Evolutionary conservation across 2,888 invertebrate species (phyloP).

Genomic region (Shargacucullia verbasci): DNA sequence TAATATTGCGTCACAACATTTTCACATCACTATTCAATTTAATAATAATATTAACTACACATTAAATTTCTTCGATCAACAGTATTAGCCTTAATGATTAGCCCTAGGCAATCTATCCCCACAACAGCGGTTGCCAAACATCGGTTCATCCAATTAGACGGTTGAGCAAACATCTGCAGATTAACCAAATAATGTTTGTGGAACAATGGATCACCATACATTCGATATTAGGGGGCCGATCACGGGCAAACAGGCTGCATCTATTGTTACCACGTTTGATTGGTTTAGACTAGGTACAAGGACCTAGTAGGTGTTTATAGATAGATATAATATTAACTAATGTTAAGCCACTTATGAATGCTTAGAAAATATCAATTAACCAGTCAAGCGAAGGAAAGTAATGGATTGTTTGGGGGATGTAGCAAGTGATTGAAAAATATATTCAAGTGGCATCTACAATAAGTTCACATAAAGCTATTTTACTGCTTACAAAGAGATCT

Average conservation of each 20-base stretch:
- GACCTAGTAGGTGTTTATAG: neutral
- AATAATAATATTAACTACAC: conserved; percentile 35
- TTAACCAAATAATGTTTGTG: conserved; percentile 77
- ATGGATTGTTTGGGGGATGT: no score
- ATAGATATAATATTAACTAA: neutral
- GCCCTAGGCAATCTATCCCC: conserved; percentile 44
- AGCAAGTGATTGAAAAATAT: no score
- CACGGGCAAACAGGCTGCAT: conserved; percentile 41
- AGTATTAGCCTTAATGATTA: conserved; percentile 46
- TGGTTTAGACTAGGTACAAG: conserved; percentile 7
- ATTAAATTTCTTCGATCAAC: conserved; percentile 39
- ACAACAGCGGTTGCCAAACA: conserved; percentile 68
- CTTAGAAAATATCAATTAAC: no score
- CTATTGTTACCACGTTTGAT: conserved; percentile 20
- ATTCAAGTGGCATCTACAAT: no score
- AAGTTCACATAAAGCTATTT: no score
- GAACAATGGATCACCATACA: conserved; percentile 76
- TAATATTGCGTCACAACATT: no score
- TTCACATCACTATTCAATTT: conserved; percentile 29
- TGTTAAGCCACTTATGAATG: no score
- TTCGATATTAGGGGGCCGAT: conserved; percentile 68
- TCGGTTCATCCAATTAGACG: conserved; percentile 71
- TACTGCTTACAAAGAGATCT: no score
- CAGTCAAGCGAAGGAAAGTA: no score
- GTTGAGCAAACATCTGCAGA: conserved; percentile 69